Evolutionary conservation across 2,888 invertebrate genomes (phyloP), one percentile per base, ranked within the genome.

Genomic region (Erynnis tages): DNA sequence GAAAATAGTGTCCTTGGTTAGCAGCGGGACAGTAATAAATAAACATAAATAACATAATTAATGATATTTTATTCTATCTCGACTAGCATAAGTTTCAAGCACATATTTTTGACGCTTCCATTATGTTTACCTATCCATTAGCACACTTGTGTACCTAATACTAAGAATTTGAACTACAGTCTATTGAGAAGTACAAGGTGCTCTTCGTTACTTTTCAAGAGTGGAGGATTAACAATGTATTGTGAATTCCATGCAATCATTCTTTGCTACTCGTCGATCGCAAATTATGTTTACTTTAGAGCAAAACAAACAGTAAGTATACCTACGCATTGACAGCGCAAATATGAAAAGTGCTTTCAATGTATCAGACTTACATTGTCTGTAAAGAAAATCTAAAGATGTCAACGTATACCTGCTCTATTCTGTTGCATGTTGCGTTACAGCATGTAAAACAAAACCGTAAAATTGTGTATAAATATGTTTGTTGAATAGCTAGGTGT

Each of bases 251-350:
- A n/a, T n/a, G 13, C 41, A 16, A n/a, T 34, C 14, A 27, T 3
- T 19, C 30, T 43, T 30, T 35, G 50, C 34, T 16, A 43, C 10
- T 40, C 21, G 34, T 50, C 35, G 41, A 27, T 50, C 43, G 25
- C 50, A 43, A 38, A 47, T 47, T 30, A 48, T 38, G 48, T 48
- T 47, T 38, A 40, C 48, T 17, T 32, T 17, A 21, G 47, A 19
- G 14, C 29, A 23, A 23, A 4, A 23, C 32, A 34, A 34, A 35
- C 35, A 35, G 10, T 46, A 23, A 35, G 10, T 46, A 23, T 14
- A 16, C 47, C 21, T 30, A 21, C 13, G 11, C 38, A 38, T 4
- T 37, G 11, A 13, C 14, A n/a, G 5, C 14, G 10, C 27, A n/a
- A 29, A 37, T 29, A 19, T 27, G 11, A 47, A 47, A 37, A 29